These are phyloP conservation scores for Drosophila pseudotalamancana DNA, from an alignment of 2,888 invertebrate species.

Conservation along the genomic window DNA sequence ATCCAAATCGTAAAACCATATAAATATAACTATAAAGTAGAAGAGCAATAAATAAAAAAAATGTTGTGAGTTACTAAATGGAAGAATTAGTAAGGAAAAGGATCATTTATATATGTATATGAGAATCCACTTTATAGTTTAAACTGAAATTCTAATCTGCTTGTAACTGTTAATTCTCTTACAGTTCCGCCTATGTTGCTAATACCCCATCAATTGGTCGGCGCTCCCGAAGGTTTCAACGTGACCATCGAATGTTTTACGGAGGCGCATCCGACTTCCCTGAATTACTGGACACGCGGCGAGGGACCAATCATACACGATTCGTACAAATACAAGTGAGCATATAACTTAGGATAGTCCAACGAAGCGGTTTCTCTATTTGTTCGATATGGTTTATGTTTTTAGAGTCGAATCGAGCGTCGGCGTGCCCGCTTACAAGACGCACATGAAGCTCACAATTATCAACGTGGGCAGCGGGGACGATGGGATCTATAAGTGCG, in stretches of 20 bases:
- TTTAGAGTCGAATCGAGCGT: slow-evolving; percentile 87
- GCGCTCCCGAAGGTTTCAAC: slow-evolving; percentile 92
- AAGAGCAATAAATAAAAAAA: too few species aligned
- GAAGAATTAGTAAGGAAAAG: too few species aligned
- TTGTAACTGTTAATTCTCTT: not conserved
- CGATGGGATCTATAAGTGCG: slow-evolving; percentile 94
- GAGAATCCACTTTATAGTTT: too few species aligned
- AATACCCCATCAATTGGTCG: slow-evolving; percentile 95
- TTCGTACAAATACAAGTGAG: slow-evolving; percentile 90
- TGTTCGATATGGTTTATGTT: too few species aligned
- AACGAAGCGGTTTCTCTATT: too few species aligned
- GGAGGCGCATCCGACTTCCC: slow-evolving; percentile 95
- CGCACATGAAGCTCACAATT: slow-evolving; percentile 94
- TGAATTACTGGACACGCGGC: slow-evolving; percentile 95
- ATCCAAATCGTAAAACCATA: too few species aligned
- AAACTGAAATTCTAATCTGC: too few species aligned
- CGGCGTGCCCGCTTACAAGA: slow-evolving; percentile 91
- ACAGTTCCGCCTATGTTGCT: slow-evolving; percentile 95
- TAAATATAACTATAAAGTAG: too few species aligned
- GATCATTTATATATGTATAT: too few species aligned
- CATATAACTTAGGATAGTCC: not conserved
- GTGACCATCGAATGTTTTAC: slow-evolving; percentile 95
- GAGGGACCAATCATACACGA: slow-evolving; percentile 96
- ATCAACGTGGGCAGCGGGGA: slow-evolving; percentile 91
- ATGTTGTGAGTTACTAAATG: too few species aligned